Evolutionary conservation across 1,140 invertebrate species (phyloP).

Genomic region (Holcopasites calliopsidis): DNA sequence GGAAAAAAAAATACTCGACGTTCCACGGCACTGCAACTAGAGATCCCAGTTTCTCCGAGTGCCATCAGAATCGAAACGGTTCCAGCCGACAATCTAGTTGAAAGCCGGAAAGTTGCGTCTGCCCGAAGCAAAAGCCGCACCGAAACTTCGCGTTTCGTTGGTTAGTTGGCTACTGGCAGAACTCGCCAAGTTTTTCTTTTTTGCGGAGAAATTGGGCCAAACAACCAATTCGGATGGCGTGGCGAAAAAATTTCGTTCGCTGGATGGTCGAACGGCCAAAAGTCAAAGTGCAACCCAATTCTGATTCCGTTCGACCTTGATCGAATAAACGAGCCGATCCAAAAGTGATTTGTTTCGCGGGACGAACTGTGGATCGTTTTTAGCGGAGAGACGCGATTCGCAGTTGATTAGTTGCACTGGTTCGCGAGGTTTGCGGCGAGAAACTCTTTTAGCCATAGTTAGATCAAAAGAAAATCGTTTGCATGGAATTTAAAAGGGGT

Average conservation of each 20-base stretch:
- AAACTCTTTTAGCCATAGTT: background rate
- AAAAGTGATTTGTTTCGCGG: constrained; percentile 27
- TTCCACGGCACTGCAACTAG: background rate
- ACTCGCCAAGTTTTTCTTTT: background rate
- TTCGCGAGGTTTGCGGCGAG: background rate
- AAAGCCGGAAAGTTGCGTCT: background rate
- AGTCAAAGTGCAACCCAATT: constrained; percentile 13
- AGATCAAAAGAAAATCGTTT: background rate
- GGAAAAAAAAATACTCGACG: background rate
- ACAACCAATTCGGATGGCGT: background rate
- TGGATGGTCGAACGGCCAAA: background rate
- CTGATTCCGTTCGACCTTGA: background rate
- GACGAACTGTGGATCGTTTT: background rate
- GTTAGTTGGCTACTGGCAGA: background rate
- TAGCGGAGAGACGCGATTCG: background rate
- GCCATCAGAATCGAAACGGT: background rate
- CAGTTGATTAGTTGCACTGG: background rate
- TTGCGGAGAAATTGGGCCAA: constrained; percentile 24
- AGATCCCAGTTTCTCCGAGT: too few relatives aligned
- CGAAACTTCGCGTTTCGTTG: constrained; percentile 2
- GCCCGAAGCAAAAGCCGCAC: background rate
- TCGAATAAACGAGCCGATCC: constrained; percentile 15
- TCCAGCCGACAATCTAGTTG: background rate
- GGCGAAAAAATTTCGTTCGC: constrained; percentile 15
- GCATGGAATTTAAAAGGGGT: background rate